phyloP scores from a whole-genome alignment of 2,797 vertebrate species.

The Aselliscus stoliczkanus region DNA sequence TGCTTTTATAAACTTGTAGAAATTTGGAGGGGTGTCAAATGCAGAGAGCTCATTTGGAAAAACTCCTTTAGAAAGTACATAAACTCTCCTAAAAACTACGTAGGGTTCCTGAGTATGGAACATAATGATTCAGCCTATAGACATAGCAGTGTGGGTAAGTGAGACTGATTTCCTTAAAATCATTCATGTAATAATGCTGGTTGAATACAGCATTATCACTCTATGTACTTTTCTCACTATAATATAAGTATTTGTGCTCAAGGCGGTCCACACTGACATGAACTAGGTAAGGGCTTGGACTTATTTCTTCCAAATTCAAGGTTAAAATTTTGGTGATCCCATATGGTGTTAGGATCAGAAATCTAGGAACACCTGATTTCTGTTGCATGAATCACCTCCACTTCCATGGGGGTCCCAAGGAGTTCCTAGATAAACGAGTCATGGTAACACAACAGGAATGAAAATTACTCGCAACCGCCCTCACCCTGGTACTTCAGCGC shows the following conservation, averaged over 20 bases:
- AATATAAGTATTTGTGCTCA: background rate
- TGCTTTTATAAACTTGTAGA: background rate
- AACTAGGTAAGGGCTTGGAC: background rate
- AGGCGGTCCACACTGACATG: background rate
- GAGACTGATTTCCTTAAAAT: background rate
- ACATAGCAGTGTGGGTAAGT: background rate
- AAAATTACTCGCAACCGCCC: background rate
- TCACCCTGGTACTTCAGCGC: background rate
- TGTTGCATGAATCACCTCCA: background rate
- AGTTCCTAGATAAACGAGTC: background rate
- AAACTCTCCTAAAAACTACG: background rate
- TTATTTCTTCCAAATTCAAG: background rate
- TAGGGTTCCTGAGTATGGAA: background rate
- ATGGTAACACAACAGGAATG: background rate
- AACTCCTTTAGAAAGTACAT: background rate
- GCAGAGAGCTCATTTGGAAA: background rate
- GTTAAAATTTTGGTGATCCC: background rate
- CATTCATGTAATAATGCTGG: background rate
- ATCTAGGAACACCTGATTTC: background rate
- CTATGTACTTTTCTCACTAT: background rate
- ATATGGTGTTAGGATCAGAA: background rate
- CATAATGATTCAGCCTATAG: rapidly evolving
- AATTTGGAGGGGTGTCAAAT: background rate
- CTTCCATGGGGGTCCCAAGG: background rate
- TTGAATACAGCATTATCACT: background rate